phyloP scores from a whole-genome alignment of 2,888 invertebrate species.

The Hydrotaea cyrtoneurina region DNA sequence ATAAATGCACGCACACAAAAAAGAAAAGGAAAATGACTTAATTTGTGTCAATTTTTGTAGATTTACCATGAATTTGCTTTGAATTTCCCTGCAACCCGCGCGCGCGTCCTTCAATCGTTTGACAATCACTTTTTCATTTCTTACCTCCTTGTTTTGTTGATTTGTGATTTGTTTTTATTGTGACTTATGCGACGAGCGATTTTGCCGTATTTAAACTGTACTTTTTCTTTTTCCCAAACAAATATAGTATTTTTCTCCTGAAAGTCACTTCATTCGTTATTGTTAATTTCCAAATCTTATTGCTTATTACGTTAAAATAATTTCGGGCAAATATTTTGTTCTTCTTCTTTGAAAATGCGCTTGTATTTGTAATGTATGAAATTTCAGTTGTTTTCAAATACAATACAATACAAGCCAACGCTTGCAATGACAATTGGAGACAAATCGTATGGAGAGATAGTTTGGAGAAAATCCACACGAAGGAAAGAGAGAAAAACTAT shows the following conservation, averaged over 20 bases:
- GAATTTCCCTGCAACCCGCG: slow-evolving; percentile 53
- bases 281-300: slow-evolving; percentile 49
- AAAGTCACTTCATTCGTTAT: slow-evolving; percentile 48
- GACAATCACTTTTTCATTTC: slow-evolving; percentile 25
- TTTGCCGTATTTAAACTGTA: background rate
- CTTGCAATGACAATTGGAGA: no score
- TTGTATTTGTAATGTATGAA: slow-evolving; percentile 63
- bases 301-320: slow-evolving; percentile 56
- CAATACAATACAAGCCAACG: slow-evolving; percentile 15
- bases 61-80: slow-evolving; percentile 42
- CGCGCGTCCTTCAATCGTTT: slow-evolving; percentile 42
- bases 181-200: slow-evolving; percentile 35
- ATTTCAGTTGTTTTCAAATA: slow-evolving; percentile 69
- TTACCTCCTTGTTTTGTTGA: slow-evolving; percentile 32
- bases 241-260: slow-evolving; percentile 17
- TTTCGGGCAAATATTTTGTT: slow-evolving; percentile 49
- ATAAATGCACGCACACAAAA: background rate
- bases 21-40: slow-evolving; percentile 6
- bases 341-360: slow-evolving; percentile 55
- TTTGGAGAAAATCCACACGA: no score
- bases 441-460: no score
- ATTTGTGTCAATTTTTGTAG: slow-evolving; percentile 9
- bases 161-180: slow-evolving; percentile 38
- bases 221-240: slow-evolving; percentile 38
- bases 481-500: no score